phyloP scores from a whole-genome alignment of 2,888 invertebrate species.

The Dichetophora obliterata region DNA sequence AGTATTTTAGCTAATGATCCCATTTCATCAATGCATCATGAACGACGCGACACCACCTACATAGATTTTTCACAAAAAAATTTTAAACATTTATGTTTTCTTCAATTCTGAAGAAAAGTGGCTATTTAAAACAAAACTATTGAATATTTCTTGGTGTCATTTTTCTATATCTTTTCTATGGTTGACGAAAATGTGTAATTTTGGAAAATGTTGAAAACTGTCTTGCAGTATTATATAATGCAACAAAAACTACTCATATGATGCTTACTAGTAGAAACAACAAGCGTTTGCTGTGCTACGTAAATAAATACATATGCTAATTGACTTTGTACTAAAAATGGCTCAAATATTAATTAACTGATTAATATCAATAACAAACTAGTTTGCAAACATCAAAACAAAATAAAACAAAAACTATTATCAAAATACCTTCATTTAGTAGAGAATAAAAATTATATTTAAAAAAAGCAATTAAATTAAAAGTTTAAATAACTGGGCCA shows the following conservation, averaged over 20 bases:
- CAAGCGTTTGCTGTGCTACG: neutral
- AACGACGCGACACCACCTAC: too few species aligned
- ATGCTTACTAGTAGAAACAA: neutral
- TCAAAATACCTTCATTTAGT: neutral
- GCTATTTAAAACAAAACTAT: too few species aligned
- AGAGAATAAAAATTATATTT: neutral
- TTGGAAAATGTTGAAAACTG: too few species aligned
- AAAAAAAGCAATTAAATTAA: neutral
- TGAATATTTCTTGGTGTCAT: too few species aligned
- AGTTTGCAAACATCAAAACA: neutral
- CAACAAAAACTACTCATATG: neutral
- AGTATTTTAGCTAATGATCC: too few species aligned
- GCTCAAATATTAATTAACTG: slow-evolving; percentile 16
- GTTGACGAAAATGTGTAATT: too few species aligned
- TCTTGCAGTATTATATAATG: neutral
- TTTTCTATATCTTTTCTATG: too few species aligned
- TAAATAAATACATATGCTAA: neutral
- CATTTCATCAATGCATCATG: too few species aligned
- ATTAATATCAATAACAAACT: slow-evolving; percentile 7
- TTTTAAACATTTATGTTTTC: too few species aligned
- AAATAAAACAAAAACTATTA: neutral
- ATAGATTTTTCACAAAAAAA: too few species aligned
- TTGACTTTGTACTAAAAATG: neutral
- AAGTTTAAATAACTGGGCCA: neutral
- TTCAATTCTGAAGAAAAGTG: too few species aligned